Percentiles rank a stretch among this genome's conserved stretches.
Conservation (phyloP, 2,113 vertebrate genomes). For the Budorcas taxicolor region DNA sequence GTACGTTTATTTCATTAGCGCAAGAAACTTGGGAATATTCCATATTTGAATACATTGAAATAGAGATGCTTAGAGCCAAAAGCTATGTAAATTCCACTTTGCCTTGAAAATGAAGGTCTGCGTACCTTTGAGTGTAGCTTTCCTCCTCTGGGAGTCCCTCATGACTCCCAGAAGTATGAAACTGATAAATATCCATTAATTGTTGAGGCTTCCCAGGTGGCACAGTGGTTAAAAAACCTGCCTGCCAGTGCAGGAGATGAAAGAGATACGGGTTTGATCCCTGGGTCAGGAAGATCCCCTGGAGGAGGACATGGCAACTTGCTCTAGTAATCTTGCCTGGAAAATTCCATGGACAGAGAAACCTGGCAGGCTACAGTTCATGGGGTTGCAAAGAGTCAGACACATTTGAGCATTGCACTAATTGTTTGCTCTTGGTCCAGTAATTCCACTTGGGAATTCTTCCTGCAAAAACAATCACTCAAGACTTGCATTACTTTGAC, state of each 20-base stretch:
- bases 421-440: neutral
- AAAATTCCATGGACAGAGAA: neutral
- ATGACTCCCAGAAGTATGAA: conserved; percentile 10
- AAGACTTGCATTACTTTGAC: neutral
- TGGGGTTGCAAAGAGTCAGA: neutral
- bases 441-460: neutral
- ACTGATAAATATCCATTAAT: neutral
- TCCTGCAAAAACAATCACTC: neutral
- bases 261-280: neutral
- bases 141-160: neutral
- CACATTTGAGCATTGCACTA: neutral
- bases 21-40: conserved; percentile 59
- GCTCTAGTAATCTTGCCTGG: neutral
- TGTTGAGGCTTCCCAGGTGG: neutral
- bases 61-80: conserved; percentile 68
- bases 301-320: neutral
- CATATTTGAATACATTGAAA: conserved; percentile 65
- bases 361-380: neutral
- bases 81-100: conserved; percentile 57
- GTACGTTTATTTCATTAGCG: conserved; percentile 65
- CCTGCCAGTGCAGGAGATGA: neutral
- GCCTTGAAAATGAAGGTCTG: conserved; percentile 43
- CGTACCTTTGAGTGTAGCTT: conserved; percentile 8
- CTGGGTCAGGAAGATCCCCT: neutral
- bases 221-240: neutral